Conservation (phyloP, 2,797 vertebrate genomes). For the Nothura maculosa region DNA sequence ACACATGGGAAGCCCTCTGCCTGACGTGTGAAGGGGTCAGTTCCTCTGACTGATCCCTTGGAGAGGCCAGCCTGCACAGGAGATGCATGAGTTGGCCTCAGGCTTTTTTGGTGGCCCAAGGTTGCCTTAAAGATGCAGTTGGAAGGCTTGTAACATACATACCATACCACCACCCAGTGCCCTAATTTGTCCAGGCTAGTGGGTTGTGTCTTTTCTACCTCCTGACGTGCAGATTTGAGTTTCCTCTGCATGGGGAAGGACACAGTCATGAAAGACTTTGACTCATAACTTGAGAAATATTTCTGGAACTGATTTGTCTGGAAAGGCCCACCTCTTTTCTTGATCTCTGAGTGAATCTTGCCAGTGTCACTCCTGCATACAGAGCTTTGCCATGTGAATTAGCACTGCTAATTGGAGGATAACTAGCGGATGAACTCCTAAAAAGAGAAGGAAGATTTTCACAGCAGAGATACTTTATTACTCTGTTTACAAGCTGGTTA, state of each 20-base stretch:
- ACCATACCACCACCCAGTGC: too few species aligned
- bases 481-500: neutral
- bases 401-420: neutral
- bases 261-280: neutral
- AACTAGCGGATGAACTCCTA: neutral
- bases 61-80: neutral
- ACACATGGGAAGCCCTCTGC: neutral
- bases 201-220: too few species aligned
- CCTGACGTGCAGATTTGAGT: neutral
- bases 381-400: neutral
- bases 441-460: neutral
- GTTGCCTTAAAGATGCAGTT: neutral
- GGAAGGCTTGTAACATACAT: too few species aligned
- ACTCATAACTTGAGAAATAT: neutral
- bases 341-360: neutral
- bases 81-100: neutral
- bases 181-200: too few species aligned
- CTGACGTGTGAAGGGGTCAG: accelerated
- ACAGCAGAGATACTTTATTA: neutral
- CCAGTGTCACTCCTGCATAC: neutral
- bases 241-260: neutral
- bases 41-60: neutral
- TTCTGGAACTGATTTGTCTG: neutral
- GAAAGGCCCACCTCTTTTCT: neutral
- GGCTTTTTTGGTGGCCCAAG: neutral